Evolutionary conservation across 2,113 vertebrate species (phyloP).

Genomic region (Dolichallabes microphthalmus): DNA sequence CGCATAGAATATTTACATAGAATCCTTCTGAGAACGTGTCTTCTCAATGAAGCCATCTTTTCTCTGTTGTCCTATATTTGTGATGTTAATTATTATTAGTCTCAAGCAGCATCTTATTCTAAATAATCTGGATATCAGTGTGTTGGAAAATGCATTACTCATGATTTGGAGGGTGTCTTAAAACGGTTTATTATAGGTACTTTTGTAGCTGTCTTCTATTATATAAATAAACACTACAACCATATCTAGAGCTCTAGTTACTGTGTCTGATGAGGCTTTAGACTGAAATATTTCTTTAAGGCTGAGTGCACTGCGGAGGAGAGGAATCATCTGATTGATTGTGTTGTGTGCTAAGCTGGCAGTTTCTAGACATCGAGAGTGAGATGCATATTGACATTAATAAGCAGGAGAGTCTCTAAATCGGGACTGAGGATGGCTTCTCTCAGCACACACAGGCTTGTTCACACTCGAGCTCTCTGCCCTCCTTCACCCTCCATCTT

Average conservation of each 20-base stretch:
- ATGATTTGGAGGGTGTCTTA: neutral
- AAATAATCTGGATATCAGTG: neutral
- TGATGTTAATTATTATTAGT: neutral
- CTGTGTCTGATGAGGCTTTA: neutral
- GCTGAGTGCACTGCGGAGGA: neutral
- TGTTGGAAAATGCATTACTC: neutral
- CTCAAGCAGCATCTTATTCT: neutral
- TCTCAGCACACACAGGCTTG: constrained; percentile 19
- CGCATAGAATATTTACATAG: neutral
- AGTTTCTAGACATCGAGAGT: constrained; percentile 9
- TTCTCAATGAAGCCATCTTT: neutral
- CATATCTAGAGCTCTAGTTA: neutral
- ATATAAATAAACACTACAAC: too few species aligned
- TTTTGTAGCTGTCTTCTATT: neutral
- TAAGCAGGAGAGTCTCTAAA: constrained; percentile 38
- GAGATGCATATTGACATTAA: constrained; percentile 51
- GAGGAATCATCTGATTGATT: constrained; percentile 28
- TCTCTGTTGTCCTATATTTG: neutral
- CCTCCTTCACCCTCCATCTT: constrained; percentile 40
- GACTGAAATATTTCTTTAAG: constrained; percentile 4
- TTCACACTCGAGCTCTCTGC: constrained; percentile 26
- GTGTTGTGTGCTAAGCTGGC: constrained; percentile 36
- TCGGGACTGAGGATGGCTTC: constrained; percentile 38
- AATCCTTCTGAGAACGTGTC: neutral
- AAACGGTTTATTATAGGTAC: neutral